Evolutionary conservation across 2,888 invertebrate species (phyloP).

Genomic region (Pardosa pseudoannulata): DNA sequence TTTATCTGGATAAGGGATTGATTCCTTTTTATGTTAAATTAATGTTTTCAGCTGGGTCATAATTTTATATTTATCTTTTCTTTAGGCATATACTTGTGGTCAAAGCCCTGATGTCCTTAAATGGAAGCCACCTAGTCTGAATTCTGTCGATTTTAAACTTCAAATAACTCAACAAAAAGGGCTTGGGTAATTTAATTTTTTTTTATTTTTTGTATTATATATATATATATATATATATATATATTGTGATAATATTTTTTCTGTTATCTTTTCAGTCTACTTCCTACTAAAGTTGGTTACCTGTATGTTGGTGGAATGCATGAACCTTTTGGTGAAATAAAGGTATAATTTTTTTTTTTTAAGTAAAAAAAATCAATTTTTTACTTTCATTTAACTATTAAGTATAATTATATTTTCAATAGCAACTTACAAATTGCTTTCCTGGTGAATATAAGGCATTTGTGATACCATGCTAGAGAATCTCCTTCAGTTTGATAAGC

Average conservation of each 20-base stretch:
- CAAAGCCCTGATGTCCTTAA: slow-evolving; percentile 91
- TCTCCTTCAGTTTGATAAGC: too few relatives aligned
- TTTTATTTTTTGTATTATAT: background rate
- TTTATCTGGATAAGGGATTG: too few relatives aligned
- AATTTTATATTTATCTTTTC: slow-evolving; percentile 39
- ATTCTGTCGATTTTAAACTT: slow-evolving; percentile 96
- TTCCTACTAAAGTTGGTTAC: slow-evolving; percentile 81
- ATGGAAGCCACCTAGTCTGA: slow-evolving; percentile 96
- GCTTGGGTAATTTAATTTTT: slow-evolving; percentile 81
- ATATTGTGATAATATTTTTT: too few relatives aligned
- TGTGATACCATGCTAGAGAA: too few relatives aligned
- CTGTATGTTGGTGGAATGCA: slow-evolving; percentile 85
- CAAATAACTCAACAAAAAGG: slow-evolving; percentile 86
- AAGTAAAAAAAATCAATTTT: slow-evolving; percentile 84
- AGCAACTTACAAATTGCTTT: too few relatives aligned
- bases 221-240: too few relatives aligned
- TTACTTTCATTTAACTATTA: too few relatives aligned
- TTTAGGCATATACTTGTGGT: slow-evolving; percentile 89
- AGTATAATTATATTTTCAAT: too few relatives aligned
- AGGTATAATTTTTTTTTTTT: too few relatives aligned
- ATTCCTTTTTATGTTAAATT: too few relatives aligned
- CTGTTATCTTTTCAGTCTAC: slow-evolving; percentile 8
- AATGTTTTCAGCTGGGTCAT: background rate
- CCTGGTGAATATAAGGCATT: too few relatives aligned
- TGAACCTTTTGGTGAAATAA: slow-evolving; percentile 85